These are phyloP conservation scores for Alviniconcha strummeri DNA, from an alignment of 2,888 invertebrate genomes.

Conservation along the genomic window DNA sequence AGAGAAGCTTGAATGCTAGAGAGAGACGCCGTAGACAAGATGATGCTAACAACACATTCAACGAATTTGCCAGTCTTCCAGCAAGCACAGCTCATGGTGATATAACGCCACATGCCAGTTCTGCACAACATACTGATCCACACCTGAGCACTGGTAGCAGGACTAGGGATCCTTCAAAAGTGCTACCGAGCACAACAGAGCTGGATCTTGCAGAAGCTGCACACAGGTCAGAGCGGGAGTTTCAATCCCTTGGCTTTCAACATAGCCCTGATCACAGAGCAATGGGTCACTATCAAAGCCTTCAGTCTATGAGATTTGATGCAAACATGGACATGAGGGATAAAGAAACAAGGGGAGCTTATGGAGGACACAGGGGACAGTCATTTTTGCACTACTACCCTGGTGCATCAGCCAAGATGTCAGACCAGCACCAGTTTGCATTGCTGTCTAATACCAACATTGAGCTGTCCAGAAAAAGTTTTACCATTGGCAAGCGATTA, in stretches of 20 bases:
- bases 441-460: background rate
- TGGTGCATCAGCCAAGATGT: background rate
- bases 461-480: conserved; percentile 17
- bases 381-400: background rate
- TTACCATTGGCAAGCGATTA: background rate
- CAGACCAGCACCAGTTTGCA: background rate
- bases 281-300: background rate
- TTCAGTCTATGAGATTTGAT: background rate
- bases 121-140: background rate
- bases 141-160: background rate
- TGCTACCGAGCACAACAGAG: background rate
- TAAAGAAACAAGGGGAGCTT: background rate
- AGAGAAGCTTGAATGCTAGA: background rate
- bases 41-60: conserved; percentile 6
- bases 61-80: conserved; percentile 14
- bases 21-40: conserved; percentile 6
- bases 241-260: background rate
- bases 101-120: background rate
- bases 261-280: background rate
- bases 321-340: background rate
- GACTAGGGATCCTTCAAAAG: background rate
- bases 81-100: background rate
- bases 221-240: background rate
- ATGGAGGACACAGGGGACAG: background rate
- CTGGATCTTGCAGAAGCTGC: background rate